Evolutionary conservation across 2,888 invertebrate species (phyloP), one percentile per base, ranked within the genome.

Genomic region (Pemphredon lugubris): DNA sequence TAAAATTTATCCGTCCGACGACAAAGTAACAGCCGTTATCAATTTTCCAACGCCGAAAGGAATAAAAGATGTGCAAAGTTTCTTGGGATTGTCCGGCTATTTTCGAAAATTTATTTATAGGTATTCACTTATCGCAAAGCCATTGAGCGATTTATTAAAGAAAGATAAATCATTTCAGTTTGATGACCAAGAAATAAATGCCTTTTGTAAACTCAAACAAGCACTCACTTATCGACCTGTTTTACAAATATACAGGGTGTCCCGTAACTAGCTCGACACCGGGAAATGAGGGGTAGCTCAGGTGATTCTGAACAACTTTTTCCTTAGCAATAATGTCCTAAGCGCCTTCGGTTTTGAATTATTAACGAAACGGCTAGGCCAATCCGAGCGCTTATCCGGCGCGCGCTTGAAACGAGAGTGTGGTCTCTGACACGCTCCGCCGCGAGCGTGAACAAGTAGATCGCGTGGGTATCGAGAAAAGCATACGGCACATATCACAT

Each of bases 211-310:
- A 7, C 4, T 75, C 16, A 73, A 77, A 16, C 11, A 42, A 4
- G 0, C 13, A 0, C 14, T 75, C 1, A 21, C 57, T 0, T 40
- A 26, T 0, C 54, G 73, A 0, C 83, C 81, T 5, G 77, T 82
- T 14, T 53, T 85, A 2, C 59, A 53, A 2, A 69, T 4, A 84
- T 75, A n/a, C n/a, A n/a, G n/a, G n/a, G n/a, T n/a, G n/a, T n/a
- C n/a, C n/a, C n/a, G n/a, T n/a, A n/a, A n/a, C n/a, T n/a, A n/a
- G n/a, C n/a, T n/a, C n/a, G n/a, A n/a, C n/a, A n/a, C n/a, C n/a
- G n/a, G n/a, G n/a, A n/a, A n/a, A n/a, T n/a, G n/a, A n/a, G n/a
- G n/a, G n/a, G n/a, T n/a, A n/a, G n/a, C n/a, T n/a, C n/a, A n/a
- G n/a, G n/a, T n/a, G n/a, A n/a, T n/a, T n/a, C n/a, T n/a, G n/a